Conservation (phyloP, 2,113 vertebrate species). For the Ploceus nigricollis region DNA sequence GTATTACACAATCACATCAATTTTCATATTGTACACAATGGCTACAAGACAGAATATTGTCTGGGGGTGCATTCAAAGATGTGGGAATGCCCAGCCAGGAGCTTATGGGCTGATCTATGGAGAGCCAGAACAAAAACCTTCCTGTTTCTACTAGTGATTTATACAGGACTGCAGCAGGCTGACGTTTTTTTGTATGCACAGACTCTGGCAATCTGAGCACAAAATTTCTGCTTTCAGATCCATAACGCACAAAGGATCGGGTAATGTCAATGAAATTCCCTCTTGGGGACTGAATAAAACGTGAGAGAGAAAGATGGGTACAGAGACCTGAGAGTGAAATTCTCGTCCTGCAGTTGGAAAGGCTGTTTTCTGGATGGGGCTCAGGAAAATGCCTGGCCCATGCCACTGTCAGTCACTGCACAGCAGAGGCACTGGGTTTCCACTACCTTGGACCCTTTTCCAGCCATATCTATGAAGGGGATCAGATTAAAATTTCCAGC, state of each 20-base stretch:
- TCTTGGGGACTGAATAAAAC: not conserved
- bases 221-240: not conserved
- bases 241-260: not conserved
- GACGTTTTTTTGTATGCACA: not conserved
- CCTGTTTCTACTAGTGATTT: not conserved
- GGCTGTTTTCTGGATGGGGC: not conserved
- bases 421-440: not conserved
- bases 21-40: not conserved
- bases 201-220: not conserved
- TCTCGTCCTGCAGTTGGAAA: not conserved
- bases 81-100: not conserved
- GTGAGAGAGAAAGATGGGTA: not conserved
- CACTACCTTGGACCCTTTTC: not conserved
- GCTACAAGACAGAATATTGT: not conserved
- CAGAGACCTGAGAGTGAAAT: not conserved
- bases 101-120: not conserved
- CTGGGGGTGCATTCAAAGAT: not conserved
- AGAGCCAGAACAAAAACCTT: not conserved
- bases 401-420: not conserved
- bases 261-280: not conserved
- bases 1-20: not conserved
- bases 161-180: not conserved
- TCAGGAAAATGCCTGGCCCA: not conserved
- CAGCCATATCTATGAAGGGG: accelerated
- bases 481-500: not conserved